Conservation (phyloP, 2,888 invertebrate genomes). For the Pterobdella sp. region DNA sequence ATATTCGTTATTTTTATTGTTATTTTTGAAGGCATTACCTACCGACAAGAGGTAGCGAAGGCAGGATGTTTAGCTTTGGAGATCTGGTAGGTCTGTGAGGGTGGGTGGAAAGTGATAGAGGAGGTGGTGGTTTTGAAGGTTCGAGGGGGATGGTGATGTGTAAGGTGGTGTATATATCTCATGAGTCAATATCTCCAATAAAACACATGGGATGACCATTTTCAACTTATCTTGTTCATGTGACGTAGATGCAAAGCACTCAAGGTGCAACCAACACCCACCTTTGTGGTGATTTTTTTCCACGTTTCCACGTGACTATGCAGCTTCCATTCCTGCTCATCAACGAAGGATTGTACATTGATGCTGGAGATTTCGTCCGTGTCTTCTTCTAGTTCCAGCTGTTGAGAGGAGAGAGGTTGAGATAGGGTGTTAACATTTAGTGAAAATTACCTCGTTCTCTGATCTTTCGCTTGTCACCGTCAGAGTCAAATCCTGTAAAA, state of each 20-base stretch:
- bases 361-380: conserved; percentile 37
- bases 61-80: conserved; percentile 39
- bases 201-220: not conserved
- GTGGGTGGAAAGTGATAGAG: not conserved
- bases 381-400: conserved; percentile 37
- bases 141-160: not conserved
- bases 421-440: not conserved
- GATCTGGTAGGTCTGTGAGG: conserved; percentile 36
- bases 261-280: not conserved
- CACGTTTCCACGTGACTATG: conserved; percentile 40
- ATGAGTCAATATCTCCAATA: conserved; percentile 6
- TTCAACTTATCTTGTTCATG: not conserved
- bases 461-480: conserved; percentile 40
- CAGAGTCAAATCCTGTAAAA: conserved; percentile 39
- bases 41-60: conserved; percentile 38
- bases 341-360: conserved; percentile 39
- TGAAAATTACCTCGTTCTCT: conserved; percentile 37
- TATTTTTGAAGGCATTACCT: not conserved
- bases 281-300: conserved; percentile 35
- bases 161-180: not conserved
- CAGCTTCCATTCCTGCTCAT: conserved; percentile 40
- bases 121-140: not conserved
- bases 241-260: no score
- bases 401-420: not conserved
- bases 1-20: not conserved